Base-by-base conservation (phyloP, 2,888 invertebrate species). In the Cosmia trapezina region DNA sequence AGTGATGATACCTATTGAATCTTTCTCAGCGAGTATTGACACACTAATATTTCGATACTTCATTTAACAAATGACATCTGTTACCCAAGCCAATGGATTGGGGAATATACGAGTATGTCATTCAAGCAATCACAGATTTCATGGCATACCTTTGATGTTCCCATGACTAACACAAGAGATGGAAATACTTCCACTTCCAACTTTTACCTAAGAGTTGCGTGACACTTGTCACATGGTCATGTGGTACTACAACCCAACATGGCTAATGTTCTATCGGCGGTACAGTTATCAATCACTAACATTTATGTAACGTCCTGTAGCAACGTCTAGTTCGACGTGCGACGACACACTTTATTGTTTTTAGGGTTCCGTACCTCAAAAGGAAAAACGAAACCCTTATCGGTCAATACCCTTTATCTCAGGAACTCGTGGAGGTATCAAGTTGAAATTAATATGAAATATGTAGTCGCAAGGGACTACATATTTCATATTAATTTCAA, bases 261-360 rank as follows among this genome's bases (percentile, higher is more conserved):
- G 61, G 14, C 53, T 73, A 77, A 78, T 78, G 28, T 62, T 80
- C 81, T 84, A 74, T 74, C 73, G 65, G 71, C 51, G 60, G 67
- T 49, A 53, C 67, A 66, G 73, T 74, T 75, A 72, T 73, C 41
- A 67, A 72, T 73, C 41, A 67, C 19, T 51, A 14, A 67, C 49
- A 45, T 72, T 76, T 77, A 82, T 80, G 78, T 82, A 80, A 84
- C 76, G n/a, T 69, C 43, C 62, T 65, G 68, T 60, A 49, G 72
- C 72, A 80, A 83, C 62, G 67, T 65, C 70, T 68, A 64, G 43
- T 54, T 71, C 63, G 70, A 28, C 67, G 71, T 82, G 77, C 11
- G 61, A 83, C 63, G 77, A 73, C 78, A 77, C 70, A 76, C 68
- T 76, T 76, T 68, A 81, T 86, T 81, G 73, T 83, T 75, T 74